A percentile compares a stretch with the other conserved stretches of the same genome.
Evolutionary conservation across 1,140 invertebrate species (phyloP).

Genomic region (Wiebesia pumilae): DNA sequence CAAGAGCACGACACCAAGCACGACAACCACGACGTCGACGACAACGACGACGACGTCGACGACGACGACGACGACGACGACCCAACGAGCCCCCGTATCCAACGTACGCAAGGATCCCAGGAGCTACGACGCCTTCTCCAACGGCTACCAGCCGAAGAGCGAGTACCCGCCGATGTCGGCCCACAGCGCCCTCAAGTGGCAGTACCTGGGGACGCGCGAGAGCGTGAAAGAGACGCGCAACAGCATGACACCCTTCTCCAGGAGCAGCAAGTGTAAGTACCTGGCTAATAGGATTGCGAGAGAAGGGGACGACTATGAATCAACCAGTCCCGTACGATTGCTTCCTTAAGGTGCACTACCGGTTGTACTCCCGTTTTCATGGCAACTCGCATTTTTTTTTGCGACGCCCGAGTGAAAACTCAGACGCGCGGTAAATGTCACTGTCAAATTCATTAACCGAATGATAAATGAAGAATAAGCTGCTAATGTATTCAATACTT

Average conservation of each 20-base stretch:
- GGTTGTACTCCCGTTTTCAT: background rate
- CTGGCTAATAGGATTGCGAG: too few relatives aligned
- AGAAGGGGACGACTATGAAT: background rate
- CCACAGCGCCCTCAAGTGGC: constrained; percentile 68
- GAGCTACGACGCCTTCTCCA: constrained; percentile 32
- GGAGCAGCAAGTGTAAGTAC: constrained; percentile 64
- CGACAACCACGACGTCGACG: constrained; percentile 51
- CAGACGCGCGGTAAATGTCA: background rate
- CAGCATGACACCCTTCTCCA: constrained; percentile 60
- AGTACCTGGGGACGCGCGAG: constrained; percentile 66
- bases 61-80: constrained; percentile 49
- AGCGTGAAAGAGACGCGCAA: constrained; percentile 65
- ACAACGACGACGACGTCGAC: constrained; percentile 57
- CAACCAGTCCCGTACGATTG: too few relatives aligned
- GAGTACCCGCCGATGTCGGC: constrained; percentile 69
- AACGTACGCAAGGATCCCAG: constrained; percentile 36
- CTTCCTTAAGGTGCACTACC: background rate
- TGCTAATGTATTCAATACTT: background rate
- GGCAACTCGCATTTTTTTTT: background rate
- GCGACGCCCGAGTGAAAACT: background rate
- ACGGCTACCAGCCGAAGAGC: constrained; percentile 63
- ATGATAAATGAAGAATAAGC: background rate
- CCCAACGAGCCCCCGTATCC: background rate
- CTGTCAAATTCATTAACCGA: background rate
- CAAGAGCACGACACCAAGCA: constrained; percentile 9